Percentiles rank a stretch among this genome's conserved stretches.
phyloP scores from a whole-genome alignment of 2,113 vertebrate species.

The Chelonoidis abingdonii region DNA sequence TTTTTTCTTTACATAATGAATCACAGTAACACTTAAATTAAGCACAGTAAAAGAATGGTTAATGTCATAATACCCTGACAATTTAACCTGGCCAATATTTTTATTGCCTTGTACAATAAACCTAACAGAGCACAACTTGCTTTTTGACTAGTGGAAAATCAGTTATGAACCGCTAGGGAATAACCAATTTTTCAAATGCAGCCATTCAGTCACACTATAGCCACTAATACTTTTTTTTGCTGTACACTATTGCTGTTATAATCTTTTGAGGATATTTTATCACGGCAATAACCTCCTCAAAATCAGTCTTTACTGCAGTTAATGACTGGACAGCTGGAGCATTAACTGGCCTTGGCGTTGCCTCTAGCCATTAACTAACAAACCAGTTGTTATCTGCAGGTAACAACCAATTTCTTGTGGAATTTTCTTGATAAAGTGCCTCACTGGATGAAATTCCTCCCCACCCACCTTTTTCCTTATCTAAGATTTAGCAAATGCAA shows the following conservation, averaged over 20 bases:
- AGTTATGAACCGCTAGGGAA: slow-evolving; percentile 87
- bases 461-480: background rate
- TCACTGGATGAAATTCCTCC: slow-evolving; percentile 65
- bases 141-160: slow-evolving; percentile 89
- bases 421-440: slow-evolving; percentile 79
- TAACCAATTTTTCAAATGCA: slow-evolving; percentile 88
- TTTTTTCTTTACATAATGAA: slow-evolving; percentile 80
- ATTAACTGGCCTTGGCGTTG: slow-evolving; percentile 84
- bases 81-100: slow-evolving; percentile 90
- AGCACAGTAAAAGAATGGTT: slow-evolving; percentile 86
- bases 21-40: slow-evolving; percentile 84
- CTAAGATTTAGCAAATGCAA: background rate
- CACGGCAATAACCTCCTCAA: slow-evolving; percentile 86
- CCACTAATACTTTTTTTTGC: slow-evolving; percentile 81
- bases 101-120: slow-evolving; percentile 90
- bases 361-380: slow-evolving; percentile 84
- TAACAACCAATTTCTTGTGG: slow-evolving; percentile 82
- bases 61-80: slow-evolving; percentile 84
- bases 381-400: slow-evolving; percentile 86
- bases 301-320: slow-evolving; percentile 88
- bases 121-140: slow-evolving; percentile 90
- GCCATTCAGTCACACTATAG: slow-evolving; percentile 84
- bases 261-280: slow-evolving; percentile 90
- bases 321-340: slow-evolving; percentile 88
- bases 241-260: slow-evolving; percentile 86